These are phyloP conservation scores for Emydocephalus ijimae DNA, from an alignment of 2,113 vertebrate species.

Conservation along the genomic window DNA sequence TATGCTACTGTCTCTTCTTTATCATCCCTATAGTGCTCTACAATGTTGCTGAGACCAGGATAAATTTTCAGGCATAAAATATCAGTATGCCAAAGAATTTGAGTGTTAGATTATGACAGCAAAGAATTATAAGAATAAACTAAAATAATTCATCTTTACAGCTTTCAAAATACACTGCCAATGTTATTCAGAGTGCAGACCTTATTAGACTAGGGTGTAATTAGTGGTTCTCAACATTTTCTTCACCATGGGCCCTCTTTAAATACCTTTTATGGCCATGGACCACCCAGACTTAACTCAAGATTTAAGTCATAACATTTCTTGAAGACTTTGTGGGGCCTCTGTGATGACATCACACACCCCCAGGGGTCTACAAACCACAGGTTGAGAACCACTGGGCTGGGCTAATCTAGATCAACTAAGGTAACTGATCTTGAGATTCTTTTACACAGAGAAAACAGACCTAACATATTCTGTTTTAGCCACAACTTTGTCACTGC, in stretches of 20 bases:
- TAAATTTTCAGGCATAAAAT: not conserved
- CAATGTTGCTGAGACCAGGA: not conserved
- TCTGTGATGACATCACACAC: not conserved
- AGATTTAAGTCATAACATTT: not conserved
- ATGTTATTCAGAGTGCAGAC: not conserved
- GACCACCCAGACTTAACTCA: not conserved
- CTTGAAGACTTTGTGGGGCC: not conserved
- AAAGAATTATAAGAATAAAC: not conserved
- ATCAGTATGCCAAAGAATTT: not conserved
- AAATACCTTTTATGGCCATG: not conserved
- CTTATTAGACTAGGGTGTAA: not conserved
- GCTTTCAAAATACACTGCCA: not conserved
- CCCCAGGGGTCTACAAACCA: not conserved
- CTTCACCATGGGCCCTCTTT: not conserved
- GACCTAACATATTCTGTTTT: not conserved
- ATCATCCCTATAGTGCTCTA: not conserved
- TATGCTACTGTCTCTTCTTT: not conserved
- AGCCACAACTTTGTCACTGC: not conserved
- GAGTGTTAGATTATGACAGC: not conserved
- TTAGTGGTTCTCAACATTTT: not conserved
- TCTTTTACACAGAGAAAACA: not conserved
- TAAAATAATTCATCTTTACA: not conserved
- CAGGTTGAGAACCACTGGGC: not conserved
- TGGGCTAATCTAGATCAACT: not conserved
- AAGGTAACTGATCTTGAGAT: not conserved